phyloP scores from a whole-genome alignment of 2,888 invertebrate genomes.

The Caenorhabditis virilis region DNA sequence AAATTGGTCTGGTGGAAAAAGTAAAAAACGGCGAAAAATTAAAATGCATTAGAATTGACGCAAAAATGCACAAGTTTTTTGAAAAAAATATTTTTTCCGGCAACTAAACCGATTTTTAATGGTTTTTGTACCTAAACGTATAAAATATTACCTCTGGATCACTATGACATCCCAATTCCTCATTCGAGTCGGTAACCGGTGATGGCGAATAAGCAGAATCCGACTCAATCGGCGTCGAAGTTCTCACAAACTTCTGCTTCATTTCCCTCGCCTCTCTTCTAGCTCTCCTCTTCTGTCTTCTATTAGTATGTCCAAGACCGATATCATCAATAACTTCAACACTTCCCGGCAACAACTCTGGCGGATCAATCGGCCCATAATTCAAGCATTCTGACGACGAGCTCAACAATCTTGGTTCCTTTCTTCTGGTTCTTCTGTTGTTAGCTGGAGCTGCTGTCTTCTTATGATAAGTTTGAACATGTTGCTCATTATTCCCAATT shows the following conservation, averaged over 20 bases:
- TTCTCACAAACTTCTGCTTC: too few relatives aligned
- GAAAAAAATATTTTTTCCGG: too few relatives aligned
- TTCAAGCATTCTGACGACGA: constrained; percentile 54
- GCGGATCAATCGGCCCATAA: constrained; percentile 57
- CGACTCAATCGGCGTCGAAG: constrained; percentile 49
- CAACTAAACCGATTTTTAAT: too few relatives aligned
- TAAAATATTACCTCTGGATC: constrained; percentile 31
- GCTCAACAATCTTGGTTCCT: constrained; percentile 21
- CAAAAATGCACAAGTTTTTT: too few relatives aligned
- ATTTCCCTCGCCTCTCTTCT: constrained; percentile 5
- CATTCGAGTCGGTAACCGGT: constrained; percentile 49
- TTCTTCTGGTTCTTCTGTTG: background rate
- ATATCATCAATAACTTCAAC: constrained; percentile 26
- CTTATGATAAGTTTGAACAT: background rate
- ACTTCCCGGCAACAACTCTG: constrained; percentile 39
- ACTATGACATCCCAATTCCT: constrained; percentile 24
- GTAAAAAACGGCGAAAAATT: too few relatives aligned
- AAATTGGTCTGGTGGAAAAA: too few relatives aligned
- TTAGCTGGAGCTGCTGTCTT: background rate
- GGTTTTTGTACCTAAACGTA: too few relatives aligned
- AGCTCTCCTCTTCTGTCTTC: constrained; percentile 2
- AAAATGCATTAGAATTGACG: too few relatives aligned
- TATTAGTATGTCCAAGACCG: too few relatives aligned
- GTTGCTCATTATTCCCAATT: constrained; percentile 2
- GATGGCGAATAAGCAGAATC: constrained; percentile 55